Evolutionary conservation across 2,797 vertebrate species (phyloP).

Genomic region (Coilia nasus): DNA sequence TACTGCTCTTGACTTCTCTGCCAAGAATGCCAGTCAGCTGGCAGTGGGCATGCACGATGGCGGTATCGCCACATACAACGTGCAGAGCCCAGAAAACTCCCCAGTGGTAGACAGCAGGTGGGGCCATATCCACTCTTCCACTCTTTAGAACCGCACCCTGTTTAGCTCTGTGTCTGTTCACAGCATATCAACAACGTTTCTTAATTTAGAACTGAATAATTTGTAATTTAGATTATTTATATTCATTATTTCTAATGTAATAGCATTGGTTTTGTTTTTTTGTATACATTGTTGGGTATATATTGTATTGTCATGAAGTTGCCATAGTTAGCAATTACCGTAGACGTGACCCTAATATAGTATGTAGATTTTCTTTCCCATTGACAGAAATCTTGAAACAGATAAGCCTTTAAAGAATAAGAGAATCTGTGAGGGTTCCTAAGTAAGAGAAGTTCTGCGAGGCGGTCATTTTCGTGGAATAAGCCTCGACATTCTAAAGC

Average conservation of each 20-base stretch:
- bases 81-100: constrained; percentile 55
- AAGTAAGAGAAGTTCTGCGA: neutral
- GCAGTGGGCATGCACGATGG: constrained; percentile 84
- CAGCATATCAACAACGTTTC: neutral
- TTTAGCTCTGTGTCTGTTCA: neutral
- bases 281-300: neutral
- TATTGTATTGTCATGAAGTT: too few species aligned
- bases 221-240: neutral
- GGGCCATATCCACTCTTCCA: constrained; percentile 46
- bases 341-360: too few species aligned
- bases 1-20: constrained; percentile 87
- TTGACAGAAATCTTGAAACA: too few species aligned
- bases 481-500: too few species aligned
- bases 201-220: too few species aligned
- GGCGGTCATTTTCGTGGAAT: too few species aligned
- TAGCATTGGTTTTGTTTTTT: neutral
- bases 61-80: constrained; percentile 74
- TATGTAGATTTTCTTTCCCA: too few species aligned
- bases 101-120: constrained; percentile 79
- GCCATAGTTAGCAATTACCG: neutral
- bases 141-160: neutral
- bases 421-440: neutral
- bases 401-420: too few species aligned
- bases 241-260: neutral
- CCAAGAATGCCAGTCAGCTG: constrained; percentile 71